A percentile compares a stretch with the other conserved stretches of the same genome.
Evolutionary conservation across 2,113 vertebrate species (phyloP).

Genomic region (Varanus salvator): DNA sequence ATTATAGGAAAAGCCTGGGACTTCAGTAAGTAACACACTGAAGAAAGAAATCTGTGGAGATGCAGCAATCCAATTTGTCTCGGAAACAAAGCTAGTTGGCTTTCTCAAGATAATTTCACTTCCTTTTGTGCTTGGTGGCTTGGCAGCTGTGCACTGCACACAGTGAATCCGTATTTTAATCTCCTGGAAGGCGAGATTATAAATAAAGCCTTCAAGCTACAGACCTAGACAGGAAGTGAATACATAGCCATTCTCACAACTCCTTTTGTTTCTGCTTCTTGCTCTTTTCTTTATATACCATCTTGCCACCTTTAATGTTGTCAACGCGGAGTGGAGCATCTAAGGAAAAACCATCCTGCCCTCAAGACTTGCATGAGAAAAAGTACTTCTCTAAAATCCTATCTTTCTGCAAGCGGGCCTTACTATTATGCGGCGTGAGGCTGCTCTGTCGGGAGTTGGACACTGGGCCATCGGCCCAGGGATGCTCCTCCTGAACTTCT

Average conservation of each 20-base stretch:
- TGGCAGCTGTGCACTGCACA: conserved; percentile 28
- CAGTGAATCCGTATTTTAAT: conserved; percentile 30
- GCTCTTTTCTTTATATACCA: no score
- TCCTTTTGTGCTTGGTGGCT: conserved; percentile 49
- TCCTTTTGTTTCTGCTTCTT: conserved; percentile 43
- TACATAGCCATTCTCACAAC: conserved; percentile 22
- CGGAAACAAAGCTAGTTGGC: conserved; percentile 61
- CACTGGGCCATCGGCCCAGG: not conserved
- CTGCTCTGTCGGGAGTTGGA: not conserved
- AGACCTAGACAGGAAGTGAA: conserved; percentile 40
- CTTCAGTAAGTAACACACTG: conserved; percentile 60
- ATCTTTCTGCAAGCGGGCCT: no score
- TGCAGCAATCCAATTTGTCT: conserved; percentile 60
- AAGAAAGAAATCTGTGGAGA: conserved; percentile 52
- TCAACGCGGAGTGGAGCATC: not conserved
- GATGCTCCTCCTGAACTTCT: no score
- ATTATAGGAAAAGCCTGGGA: conserved; percentile 68
- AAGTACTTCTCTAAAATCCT: no score
- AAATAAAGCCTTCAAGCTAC: conserved; percentile 52
- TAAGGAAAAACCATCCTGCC: conserved; percentile 3
- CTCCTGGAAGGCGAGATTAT: conserved; percentile 49
- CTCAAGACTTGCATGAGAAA: not conserved
- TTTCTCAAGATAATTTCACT: conserved; percentile 64
- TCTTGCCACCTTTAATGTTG: not conserved
- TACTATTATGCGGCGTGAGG: no score